Base-by-base conservation (phyloP, 1,140 invertebrate genomes). In the Augochlora pura region DNA sequence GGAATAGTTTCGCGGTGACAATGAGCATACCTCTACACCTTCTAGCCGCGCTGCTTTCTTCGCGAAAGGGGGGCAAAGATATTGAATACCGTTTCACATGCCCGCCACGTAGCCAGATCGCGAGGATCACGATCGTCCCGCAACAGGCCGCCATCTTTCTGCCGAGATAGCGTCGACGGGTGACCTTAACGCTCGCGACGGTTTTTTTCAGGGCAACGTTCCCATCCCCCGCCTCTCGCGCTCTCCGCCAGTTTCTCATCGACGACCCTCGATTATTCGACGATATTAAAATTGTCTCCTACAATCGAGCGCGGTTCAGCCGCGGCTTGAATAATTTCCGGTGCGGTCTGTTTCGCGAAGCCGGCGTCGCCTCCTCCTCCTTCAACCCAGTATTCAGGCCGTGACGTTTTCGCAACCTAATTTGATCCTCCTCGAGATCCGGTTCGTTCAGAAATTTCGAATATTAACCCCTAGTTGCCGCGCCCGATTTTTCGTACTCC, bases 21-120 rank as follows among this genome's bases (percentile, higher is more conserved):
- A 90, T 90, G 87, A 90, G 88, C 84, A 86, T 89, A 86, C 89
- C 89, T 46, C 42, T 80, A 54, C 67, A 46, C 77, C 82, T 73
- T 81, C 83, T 72, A 69, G 67, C 65, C 54, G 23, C 27, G 49
- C 67, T n/a, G 73, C 32, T 77, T 38, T 52, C 77, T 72, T 67
- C 32, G 39, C 66, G 66, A n/a, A n/a, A n/a, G n/a, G n/a, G 81
- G 80, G 81, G 60, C 79, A 82, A 88, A 88, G 90, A 91, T 91
- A 91, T 91, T 91, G 90, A 91, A 91, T 90, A 90, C 88, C 90
- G 90, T 90, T 91, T 91, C 89, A 91, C 87, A 91, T 91, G 90
- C 90, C 83, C 88, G 77, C 88, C 90, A 91, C 90, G 90, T 91
- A 91, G 89, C 88, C 83, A 88, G 85, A 85, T 81, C 73, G 60